Percentiles rank a stretch among this genome's conserved stretches.
These are phyloP conservation scores for Pseudocheirus occidentalis DNA, from an alignment of 2,797 vertebrate species.

Conservation along the genomic window DNA sequence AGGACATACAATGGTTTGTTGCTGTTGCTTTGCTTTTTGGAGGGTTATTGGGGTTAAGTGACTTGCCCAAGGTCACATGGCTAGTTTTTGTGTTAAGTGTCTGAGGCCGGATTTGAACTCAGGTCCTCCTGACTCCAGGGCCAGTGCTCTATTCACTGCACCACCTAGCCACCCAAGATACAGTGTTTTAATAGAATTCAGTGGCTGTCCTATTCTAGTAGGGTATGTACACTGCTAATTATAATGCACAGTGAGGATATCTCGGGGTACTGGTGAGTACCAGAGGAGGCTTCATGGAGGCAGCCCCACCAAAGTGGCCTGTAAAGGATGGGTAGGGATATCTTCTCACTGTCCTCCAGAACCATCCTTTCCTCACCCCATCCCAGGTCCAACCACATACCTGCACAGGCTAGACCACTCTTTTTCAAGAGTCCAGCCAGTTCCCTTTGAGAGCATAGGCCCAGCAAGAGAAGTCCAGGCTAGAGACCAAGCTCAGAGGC, in stretches of 20 bases:
- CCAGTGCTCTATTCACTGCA: too few species aligned
- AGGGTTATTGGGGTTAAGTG: too few species aligned
- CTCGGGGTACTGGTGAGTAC: background rate
- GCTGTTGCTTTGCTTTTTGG: too few species aligned
- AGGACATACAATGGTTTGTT: background rate
- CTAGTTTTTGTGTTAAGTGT: too few species aligned
- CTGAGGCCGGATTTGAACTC: too few species aligned
- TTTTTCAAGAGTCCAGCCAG: background rate
- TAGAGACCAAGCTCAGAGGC: too few species aligned
- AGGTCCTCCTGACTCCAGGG: too few species aligned
- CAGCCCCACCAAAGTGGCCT: background rate
- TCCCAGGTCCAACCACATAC: background rate
- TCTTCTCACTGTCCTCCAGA: background rate
- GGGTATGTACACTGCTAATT: background rate
- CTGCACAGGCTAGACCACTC: background rate
- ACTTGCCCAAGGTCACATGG: too few species aligned
- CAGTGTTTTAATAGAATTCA: background rate
- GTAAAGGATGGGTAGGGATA: background rate
- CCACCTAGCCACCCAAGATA: too few species aligned
- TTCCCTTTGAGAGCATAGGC: background rate
- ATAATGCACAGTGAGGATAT: background rate
- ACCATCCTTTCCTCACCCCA: background rate
- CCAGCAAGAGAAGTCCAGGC: background rate
- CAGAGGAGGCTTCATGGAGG: background rate
- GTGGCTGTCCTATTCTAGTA: background rate